phyloP scores from a whole-genome alignment of 2,113 vertebrate species.

The Etheostoma spectabile region DNA sequence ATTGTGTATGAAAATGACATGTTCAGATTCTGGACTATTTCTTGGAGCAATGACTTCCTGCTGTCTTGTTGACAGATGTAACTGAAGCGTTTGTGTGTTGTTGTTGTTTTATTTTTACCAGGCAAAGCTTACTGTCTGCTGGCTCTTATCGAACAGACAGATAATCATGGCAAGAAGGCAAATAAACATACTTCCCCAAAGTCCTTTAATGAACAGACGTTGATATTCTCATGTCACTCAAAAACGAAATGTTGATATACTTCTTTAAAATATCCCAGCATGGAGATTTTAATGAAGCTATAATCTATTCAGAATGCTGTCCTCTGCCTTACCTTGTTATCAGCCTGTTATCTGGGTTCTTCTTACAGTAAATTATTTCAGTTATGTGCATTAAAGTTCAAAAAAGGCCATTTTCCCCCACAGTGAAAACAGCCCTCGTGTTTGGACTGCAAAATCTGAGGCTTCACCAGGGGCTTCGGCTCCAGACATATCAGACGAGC shows the following conservation, averaged over 20 bases:
- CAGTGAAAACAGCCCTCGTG: background rate
- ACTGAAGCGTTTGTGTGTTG: background rate
- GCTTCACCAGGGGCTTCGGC: background rate
- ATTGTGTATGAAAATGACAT: background rate
- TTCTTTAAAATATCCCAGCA: background rate
- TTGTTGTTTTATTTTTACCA: background rate
- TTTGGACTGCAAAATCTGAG: background rate
- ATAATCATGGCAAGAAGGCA: background rate
- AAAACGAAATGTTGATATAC: background rate
- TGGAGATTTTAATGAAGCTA: background rate
- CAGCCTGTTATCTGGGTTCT: background rate
- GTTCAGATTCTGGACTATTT: too few species aligned
- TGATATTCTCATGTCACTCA: background rate
- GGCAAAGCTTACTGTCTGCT: background rate
- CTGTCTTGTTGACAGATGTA: background rate
- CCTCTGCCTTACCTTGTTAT: background rate
- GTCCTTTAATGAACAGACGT: background rate
- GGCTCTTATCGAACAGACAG: background rate
- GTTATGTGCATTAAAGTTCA: background rate
- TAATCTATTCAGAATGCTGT: background rate
- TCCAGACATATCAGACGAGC: constrained; percentile 41
- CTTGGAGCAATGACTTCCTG: background rate
- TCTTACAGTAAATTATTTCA: background rate
- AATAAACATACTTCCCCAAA: background rate
- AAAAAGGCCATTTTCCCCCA: background rate